Evolutionary conservation across 2,113 vertebrate genomes (phyloP), one percentile per base, ranked within the genome.

Genomic region (Clinocottus analis): DNA sequence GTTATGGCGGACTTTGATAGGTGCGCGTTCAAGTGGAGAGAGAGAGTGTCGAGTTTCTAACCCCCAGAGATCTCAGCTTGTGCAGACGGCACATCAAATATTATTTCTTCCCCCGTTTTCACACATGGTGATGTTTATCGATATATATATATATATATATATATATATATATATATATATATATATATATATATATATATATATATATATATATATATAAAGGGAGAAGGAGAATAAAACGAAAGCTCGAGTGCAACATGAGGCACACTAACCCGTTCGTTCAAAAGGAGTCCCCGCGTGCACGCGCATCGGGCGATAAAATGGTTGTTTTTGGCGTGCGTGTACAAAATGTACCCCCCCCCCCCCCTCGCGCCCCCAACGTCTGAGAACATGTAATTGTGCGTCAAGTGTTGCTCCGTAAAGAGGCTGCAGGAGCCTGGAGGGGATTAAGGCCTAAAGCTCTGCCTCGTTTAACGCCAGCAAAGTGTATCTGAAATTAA

Each of bases 301-400:
- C 37, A 12, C 9, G 37, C 37, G 9, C 7, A 33, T 5, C 2
- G 11, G 39, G 67, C 51, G 45, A 76, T 51, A 14, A 83, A 86
- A 89, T 86, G 80, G 80, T 86, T 88, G 76, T 85, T 88, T 89
- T 86, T 55, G 12, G 12, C 72, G 12, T 12, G 10, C 39, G 9
- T 13, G 39, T 12, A 41, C 39, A 72, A 72, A 69, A 75, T 59
- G 29, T 62, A 59, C 64, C 75, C 75, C 74, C 81, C 77, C 66
- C 39, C n/a, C 64, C 75, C 75, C 74, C 81, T n/a, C n/a, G n/a
- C n/a, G n/a, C 77, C 66, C 39, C 66, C 4, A 14, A 5, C 27
- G 72, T 66, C 67, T 88, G 72, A 75, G 85, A 85, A 89, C 82
- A 58, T 84, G 86, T 85, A 86, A 88, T 85, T 89, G 87, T 78